These are phyloP conservation scores for Tetragonula carbonaria DNA, from an alignment of 2,888 invertebrate genomes.

Conservation along the genomic window DNA sequence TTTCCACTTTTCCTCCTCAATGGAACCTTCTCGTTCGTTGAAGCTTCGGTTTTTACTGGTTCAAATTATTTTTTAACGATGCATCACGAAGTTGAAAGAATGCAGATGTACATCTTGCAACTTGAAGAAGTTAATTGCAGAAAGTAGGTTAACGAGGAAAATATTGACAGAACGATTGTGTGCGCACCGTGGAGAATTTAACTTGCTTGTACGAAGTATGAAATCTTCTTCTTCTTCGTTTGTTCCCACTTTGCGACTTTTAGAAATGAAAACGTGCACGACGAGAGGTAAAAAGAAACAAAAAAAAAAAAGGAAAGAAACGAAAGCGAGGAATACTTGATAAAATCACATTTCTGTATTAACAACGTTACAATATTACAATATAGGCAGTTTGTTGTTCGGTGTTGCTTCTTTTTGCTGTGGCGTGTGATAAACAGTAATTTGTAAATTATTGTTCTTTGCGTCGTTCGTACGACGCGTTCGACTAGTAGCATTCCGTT, in stretches of 20 bases:
- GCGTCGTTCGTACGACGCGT: constrained; percentile 7
- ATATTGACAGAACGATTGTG: constrained; percentile 2
- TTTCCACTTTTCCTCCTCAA: background rate
- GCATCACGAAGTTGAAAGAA: too few species aligned
- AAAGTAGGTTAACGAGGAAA: constrained; percentile 42
- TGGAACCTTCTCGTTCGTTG: too few species aligned
- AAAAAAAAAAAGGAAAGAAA: too few species aligned
- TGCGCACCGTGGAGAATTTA: background rate
- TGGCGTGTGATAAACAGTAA: constrained; percentile 19
- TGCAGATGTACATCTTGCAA: background rate
- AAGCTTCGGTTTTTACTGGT: background rate
- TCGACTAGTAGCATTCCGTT: constrained; percentile 48
- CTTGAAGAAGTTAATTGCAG: constrained; percentile 11
- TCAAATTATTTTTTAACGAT: background rate
- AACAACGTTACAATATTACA: constrained; percentile 69
- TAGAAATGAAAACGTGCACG: background rate
- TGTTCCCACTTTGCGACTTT: background rate
- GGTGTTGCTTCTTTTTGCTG: constrained; percentile 35
- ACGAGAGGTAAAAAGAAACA: background rate
- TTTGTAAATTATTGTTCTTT: constrained; percentile 47
- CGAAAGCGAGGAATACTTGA: constrained; percentile 27
- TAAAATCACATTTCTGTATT: constrained; percentile 66
- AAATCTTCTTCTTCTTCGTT: background rate
- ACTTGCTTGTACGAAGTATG: background rate
- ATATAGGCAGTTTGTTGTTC: constrained; percentile 60